Conservation (phyloP, 2,797 vertebrate genomes). For the Anolis apletophallus region DNA sequence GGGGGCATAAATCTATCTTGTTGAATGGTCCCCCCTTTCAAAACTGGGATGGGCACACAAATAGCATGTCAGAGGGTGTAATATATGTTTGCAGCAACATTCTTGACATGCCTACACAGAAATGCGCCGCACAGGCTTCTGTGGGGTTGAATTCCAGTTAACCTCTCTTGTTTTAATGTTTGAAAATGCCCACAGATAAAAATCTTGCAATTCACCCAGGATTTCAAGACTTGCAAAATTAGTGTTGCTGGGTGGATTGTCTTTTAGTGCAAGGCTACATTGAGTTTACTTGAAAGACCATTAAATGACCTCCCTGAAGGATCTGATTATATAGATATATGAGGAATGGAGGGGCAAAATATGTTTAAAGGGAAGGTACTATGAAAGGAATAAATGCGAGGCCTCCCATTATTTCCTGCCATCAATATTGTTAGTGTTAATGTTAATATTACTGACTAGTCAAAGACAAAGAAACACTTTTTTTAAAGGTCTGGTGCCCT, state of each 20-base stretch:
- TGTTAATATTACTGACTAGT: neutral
- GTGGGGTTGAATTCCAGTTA: neutral
- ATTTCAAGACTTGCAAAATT: neutral
- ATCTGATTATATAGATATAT: constrained; percentile 21
- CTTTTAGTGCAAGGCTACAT: neutral
- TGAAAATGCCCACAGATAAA: neutral
- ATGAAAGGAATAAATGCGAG: neutral
- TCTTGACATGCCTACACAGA: neutral
- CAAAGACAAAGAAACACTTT: neutral
- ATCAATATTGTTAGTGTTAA: constrained; percentile 30
- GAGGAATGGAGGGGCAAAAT: neutral
- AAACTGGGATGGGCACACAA: neutral
- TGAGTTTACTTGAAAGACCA: constrained; percentile 4
- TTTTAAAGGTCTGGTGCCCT: neutral
- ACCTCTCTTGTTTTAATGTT: neutral
- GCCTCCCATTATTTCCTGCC: neutral
- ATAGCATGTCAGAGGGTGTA: neutral
- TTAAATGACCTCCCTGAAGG: neutral
- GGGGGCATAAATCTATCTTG: neutral
- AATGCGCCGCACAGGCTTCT: neutral
- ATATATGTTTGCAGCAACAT: neutral
- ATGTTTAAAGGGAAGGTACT: neutral
- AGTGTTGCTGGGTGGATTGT: neutral
- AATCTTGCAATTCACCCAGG: neutral
- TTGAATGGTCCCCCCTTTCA: neutral